These are phyloP conservation scores for Hirtodrosophila duncani DNA, from an alignment of 2,888 invertebrate species.

Conservation along the genomic window DNA sequence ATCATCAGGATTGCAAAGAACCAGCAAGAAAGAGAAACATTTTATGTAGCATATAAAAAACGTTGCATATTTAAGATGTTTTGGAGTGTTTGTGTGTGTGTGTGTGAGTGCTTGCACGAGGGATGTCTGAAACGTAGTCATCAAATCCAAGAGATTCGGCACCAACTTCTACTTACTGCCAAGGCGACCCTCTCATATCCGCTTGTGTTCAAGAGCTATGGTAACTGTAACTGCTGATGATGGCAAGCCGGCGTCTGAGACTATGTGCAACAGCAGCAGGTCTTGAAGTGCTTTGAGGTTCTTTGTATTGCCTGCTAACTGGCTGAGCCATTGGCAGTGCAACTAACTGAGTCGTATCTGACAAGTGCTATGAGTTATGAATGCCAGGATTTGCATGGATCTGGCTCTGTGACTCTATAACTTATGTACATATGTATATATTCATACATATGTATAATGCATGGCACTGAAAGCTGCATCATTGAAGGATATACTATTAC, in stretches of 20 bases:
- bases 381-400: constrained; percentile 3
- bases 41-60: constrained; percentile 54
- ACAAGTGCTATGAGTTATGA: constrained; percentile 23
- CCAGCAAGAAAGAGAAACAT: constrained; percentile 39
- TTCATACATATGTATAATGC: no score
- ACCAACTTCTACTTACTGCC: no score
- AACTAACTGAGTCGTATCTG: constrained; percentile 13
- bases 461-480: no score
- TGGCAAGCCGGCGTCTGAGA: constrained; percentile 21
- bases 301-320: constrained; percentile 12
- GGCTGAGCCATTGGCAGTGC: constrained; percentile 20
- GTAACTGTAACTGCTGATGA: constrained; percentile 48
- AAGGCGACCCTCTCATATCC: no score
- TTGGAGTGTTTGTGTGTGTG: constrained; percentile 13
- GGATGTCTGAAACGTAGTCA: no score
- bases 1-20: constrained; percentile 21
- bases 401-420: no score
- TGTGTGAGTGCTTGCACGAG: constrained; percentile 16
- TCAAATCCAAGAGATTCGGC: no score
- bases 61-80: constrained; percentile 53
- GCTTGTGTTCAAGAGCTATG: constrained; percentile 37
- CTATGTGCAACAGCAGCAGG: constrained; percentile 31
- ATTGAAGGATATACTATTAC: no score
- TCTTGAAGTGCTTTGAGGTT: constrained; percentile 10
- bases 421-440: no score